Evolutionary conservation across 2,888 invertebrate species (phyloP).

Genomic region (Pristionchus arcanus): DNA sequence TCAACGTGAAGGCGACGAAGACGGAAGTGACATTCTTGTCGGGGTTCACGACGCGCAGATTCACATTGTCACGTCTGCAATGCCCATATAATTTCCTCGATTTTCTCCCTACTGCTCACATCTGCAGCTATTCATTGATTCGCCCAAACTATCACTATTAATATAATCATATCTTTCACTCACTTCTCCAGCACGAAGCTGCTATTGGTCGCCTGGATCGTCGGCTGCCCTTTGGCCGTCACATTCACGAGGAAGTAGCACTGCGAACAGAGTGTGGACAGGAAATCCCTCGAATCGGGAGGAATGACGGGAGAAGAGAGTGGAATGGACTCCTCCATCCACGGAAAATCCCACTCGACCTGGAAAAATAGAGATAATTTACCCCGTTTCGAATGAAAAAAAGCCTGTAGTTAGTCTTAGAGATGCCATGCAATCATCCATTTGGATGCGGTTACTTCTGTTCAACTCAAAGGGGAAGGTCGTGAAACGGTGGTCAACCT

Average conservation of each 20-base stretch:
- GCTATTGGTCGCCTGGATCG: slow-evolving; percentile 71
- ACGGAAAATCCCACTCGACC: slow-evolving; percentile 76
- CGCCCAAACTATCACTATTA: no score
- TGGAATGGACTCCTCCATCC: slow-evolving; percentile 77
- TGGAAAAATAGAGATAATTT: slow-evolving; percentile 22
- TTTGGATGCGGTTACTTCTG: no score
- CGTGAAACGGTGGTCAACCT: no score
- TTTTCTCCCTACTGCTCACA: no score
- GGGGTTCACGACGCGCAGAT: slow-evolving; percentile 75
- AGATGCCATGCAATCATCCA: no score
- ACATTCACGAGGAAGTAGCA: slow-evolving; percentile 77
- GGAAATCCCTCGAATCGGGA: slow-evolving; percentile 71
- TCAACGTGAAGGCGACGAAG: slow-evolving; percentile 73
- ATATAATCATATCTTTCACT: no score
- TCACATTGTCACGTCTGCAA: slow-evolving; percentile 73
- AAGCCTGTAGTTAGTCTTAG: no score
- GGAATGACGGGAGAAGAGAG: slow-evolving; percentile 74
- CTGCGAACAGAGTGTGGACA: slow-evolving; percentile 74
- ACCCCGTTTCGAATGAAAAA: background rate
- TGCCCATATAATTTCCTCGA: no score
- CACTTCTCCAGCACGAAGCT: slow-evolving; percentile 74
- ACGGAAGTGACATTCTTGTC: slow-evolving; percentile 71
- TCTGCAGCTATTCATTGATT: no score
- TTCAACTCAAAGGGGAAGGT: no score
- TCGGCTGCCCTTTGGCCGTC: slow-evolving; percentile 74